A percentile compares a stretch with the other conserved stretches of the same genome.
Evolutionary conservation across 64 coral and sea anemone species (phyloP).

Genomic region (Dendrophyllia cribrosa): DNA sequence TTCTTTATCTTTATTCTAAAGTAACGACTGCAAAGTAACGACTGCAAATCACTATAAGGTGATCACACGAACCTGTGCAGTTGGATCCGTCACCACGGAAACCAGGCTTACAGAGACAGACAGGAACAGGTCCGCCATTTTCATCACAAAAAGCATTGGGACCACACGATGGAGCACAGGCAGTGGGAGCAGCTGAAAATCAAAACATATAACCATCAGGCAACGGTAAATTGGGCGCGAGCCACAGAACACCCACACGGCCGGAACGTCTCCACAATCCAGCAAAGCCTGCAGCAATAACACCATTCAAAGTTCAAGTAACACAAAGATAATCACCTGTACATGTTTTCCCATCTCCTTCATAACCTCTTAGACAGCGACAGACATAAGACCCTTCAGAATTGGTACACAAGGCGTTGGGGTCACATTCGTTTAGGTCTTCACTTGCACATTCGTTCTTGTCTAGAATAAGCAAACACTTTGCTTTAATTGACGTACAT

Average conservation of each 20-base stretch:
- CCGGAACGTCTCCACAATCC: too few species aligned
- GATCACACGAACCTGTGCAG: slow-evolving; percentile 25
- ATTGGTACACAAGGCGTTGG: slow-evolving; percentile 58
- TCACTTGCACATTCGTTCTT: background rate
- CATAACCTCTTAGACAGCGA: slow-evolving; percentile 49
- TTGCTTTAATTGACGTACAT: too few species aligned
- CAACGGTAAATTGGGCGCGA: too few species aligned
- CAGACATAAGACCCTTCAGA: slow-evolving; percentile 51
- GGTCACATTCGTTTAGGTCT: slow-evolving; percentile 31
- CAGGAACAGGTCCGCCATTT: background rate
- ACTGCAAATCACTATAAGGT: too few species aligned
- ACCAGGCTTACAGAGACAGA: slow-evolving; percentile 45
- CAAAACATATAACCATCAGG: background rate
- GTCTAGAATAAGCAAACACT: background rate
- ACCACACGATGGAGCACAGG: slow-evolving; percentile 44
- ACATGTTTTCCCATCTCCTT: slow-evolving; percentile 59
- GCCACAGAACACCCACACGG: too few species aligned
- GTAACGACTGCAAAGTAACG: too few species aligned
- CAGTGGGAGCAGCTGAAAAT: background rate
- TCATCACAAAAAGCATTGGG: slow-evolving; percentile 6
- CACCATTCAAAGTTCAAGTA: background rate
- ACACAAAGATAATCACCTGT: background rate
- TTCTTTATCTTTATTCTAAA: too few species aligned
- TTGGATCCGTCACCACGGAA: slow-evolving; percentile 39
- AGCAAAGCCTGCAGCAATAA: too few species aligned